Evolutionary conservation across 2,797 vertebrate species (phyloP).

Genomic region (Nannoperca australis): DNA sequence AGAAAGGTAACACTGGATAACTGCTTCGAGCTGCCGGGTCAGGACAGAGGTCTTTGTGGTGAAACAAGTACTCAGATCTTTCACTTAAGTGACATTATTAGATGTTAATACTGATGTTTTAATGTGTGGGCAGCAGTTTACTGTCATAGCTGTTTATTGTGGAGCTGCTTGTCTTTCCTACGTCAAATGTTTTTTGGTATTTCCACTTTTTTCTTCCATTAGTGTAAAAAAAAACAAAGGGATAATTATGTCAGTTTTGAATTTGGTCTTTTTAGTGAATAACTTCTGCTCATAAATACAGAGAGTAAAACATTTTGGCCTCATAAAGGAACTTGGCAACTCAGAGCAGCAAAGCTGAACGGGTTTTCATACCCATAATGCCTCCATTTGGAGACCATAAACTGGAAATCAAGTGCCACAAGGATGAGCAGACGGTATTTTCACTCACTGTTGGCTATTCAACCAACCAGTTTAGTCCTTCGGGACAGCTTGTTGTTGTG

Average conservation of each 20-base stretch:
- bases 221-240: no score
- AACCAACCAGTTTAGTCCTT: constrained; percentile 29
- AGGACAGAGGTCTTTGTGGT: neutral
- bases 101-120: no score
- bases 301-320: neutral
- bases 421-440: constrained; percentile 46
- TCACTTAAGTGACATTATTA: neutral
- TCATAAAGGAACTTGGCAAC: neutral
- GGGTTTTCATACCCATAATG: neutral
- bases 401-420: constrained; percentile 40
- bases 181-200: neutral
- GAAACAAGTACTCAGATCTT: neutral
- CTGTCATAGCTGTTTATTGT: no score
- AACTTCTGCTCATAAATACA: neutral
- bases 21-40: neutral
- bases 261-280: neutral
- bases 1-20: neutral
- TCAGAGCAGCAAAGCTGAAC: neutral
- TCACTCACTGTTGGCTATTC: constrained; percentile 52
- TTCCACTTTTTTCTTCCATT: neutral
- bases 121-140: no score
- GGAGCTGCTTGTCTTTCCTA: neutral
- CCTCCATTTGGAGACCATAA: constrained; percentile 25
- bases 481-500: constrained; percentile 8
- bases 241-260: neutral